Base-by-base conservation (phyloP, 2,797 vertebrate species). In the Hydrophis major region DNA sequence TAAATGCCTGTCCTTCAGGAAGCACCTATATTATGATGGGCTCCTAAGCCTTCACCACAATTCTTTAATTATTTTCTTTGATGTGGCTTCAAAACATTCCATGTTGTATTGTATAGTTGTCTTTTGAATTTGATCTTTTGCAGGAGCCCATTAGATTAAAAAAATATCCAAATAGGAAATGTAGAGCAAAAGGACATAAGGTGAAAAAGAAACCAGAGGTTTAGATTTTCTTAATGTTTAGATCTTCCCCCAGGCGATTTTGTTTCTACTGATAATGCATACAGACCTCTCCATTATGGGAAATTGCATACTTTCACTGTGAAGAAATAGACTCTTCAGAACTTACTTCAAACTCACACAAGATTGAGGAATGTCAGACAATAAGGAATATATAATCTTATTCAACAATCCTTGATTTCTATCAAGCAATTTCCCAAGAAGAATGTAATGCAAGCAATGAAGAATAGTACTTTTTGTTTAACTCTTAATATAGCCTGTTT, bases 111-210 rank as follows among this genome's bases (percentile, higher is more conserved):
- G 90, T 93, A 55, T 88, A 57, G 86, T 83, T 93, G 86, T 90
- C 25, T 87, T 91, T 88, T 91, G 92, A 53, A 83, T 93, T 89
- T 91, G 90, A 93, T 91, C 90, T 93, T 91, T 91, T 83, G 92
- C 92, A 93, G 92, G 90, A 93, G 90, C 57, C 66, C 89, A 55
- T 93, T 93, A 91, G 86, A 93, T 91, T 83, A 91, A 90, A 91
- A 91, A 22, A 90, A 61, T 10, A 63, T 63, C 61, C 27, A 55
- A 28, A 66, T 83, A 37, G 86, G 86, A 93, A 93, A 93, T 91
- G 88, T 93, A 93, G 91, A 93, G 88, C 90, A 91, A 66, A 91
- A 91, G 42, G 86, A 14, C 55, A 83, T 74, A 47, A 74, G 55
- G 74, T 83, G 66, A 90, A 93, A 93, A 93, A 90, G 89, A 93